Evolutionary conservation across 1,140 invertebrate genomes (phyloP).

Genomic region (Lasaia peninsularis): DNA sequence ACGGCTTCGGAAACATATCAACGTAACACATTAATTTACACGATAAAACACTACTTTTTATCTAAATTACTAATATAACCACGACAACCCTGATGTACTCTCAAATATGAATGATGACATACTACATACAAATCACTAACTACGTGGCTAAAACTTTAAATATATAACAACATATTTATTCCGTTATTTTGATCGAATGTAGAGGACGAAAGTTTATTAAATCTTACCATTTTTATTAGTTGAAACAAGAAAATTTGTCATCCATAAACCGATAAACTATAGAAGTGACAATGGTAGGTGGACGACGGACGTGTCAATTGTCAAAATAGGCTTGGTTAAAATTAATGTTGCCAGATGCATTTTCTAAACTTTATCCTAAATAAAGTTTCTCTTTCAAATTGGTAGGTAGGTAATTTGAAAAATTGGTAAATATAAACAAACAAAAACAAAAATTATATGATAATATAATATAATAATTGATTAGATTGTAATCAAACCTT

Average conservation of each 20-base stretch:
- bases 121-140: constrained; percentile 35
- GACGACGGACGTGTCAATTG: constrained; percentile 69
- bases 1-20: constrained; percentile 82
- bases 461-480: too few relatives aligned
- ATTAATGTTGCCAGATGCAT: not conserved
- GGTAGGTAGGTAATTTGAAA: too few relatives aligned
- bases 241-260: constrained; percentile 68
- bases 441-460: too few relatives aligned
- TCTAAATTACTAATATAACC: constrained; percentile 23
- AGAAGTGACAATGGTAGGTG: constrained; percentile 64
- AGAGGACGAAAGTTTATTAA: constrained; percentile 26
- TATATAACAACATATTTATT: constrained; percentile 10
- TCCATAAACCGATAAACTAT: constrained; percentile 50
- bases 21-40: constrained; percentile 31
- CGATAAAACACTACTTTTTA: constrained; percentile 25
- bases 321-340: not conserved
- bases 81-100: constrained; percentile 34
- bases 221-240: constrained; percentile 67
- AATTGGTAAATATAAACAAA: too few relatives aligned
- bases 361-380: not conserved
- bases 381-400: too few relatives aligned
- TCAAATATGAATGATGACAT: constrained; percentile 49
- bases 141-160: constrained; percentile 40
- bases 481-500: too few relatives aligned
- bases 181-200: constrained; percentile 21